Conservation (phyloP, 1,140 invertebrate species). For the Micrasema minimum region DNA sequence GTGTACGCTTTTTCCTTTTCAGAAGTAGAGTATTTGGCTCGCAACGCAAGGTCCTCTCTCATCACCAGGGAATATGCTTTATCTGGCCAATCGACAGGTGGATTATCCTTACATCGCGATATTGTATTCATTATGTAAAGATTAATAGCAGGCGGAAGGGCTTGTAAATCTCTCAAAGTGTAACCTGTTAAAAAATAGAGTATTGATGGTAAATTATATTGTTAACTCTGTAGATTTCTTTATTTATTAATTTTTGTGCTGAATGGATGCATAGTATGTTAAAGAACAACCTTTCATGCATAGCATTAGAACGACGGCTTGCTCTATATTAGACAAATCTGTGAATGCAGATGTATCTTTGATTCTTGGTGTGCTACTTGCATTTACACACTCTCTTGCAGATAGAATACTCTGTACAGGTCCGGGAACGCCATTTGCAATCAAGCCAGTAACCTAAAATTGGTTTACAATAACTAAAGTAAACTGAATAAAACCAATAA, state of each 20-base stretch:
- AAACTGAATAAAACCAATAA: too few species aligned
- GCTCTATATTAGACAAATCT: constrained; percentile 49
- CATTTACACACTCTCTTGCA: constrained; percentile 51
- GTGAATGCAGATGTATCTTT: constrained; percentile 17
- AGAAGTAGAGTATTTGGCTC: constrained; percentile 60
- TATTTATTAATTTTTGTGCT: too few species aligned
- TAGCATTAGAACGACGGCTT: constrained; percentile 55
- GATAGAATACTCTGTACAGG: constrained; percentile 55
- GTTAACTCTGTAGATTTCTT: too few species aligned
- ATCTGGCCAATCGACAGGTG: constrained; percentile 81
- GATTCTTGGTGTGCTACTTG: constrained; percentile 58
- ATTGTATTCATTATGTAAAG: constrained; percentile 81
- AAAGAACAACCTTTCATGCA: constrained; percentile 57
- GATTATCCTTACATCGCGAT: constrained; percentile 77
- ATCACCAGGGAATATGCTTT: constrained; percentile 83
- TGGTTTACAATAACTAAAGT: too few species aligned
- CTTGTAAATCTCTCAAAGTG: constrained; percentile 77
- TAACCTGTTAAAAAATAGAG: constrained; percentile 72
- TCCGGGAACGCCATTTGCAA: constrained; percentile 54
- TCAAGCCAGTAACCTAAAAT: constrained; percentile 52
- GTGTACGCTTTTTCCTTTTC: constrained; percentile 4
- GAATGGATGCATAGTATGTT: too few species aligned
- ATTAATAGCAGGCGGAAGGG: constrained; percentile 79
- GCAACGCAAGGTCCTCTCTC: constrained; percentile 78
- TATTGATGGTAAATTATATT: too few species aligned